Percentiles rank a stretch among this genome's conserved stretches.
These are phyloP conservation scores for Lophotis ruficrista DNA, from an alignment of 2,113 vertebrate genomes.

Conservation along the genomic window DNA sequence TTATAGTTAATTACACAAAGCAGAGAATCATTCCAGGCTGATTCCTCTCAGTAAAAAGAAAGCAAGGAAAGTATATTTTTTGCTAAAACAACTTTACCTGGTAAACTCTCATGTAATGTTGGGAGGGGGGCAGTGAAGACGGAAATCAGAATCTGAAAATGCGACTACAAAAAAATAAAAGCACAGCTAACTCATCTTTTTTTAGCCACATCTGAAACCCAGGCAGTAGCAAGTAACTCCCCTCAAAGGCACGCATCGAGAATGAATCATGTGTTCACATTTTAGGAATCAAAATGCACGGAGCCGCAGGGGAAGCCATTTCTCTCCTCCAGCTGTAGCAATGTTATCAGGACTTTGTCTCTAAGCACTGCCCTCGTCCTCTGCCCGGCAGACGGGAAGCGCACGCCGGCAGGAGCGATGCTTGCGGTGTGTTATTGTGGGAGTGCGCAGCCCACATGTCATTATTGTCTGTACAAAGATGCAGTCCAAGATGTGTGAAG, in stretches of 20 bases:
- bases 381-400: not conserved
- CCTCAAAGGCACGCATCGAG: conserved; percentile 19
- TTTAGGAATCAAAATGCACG: not conserved
- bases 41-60: not conserved
- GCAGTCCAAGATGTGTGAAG: not conserved
- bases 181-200: not conserved
- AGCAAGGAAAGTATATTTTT: not conserved
- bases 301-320: not conserved
- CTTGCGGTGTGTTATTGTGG: fast-evolving
- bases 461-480: not conserved
- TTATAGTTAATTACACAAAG: not conserved
- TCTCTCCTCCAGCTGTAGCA: not conserved
- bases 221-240: conserved; percentile 1
- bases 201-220: conserved; percentile 15
- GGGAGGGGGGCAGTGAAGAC: not conserved
- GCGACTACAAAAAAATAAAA: not conserved
- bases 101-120: not conserved
- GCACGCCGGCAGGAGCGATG: not conserved
- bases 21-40: not conserved
- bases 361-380: not conserved
- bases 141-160: not conserved
- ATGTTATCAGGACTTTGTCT: not conserved
- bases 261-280: not conserved
- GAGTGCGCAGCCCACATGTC: fast-evolving
- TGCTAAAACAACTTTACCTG: not conserved